Base-by-base conservation (phyloP, 23 tunicate species). In the Corella eumyota region DNA sequence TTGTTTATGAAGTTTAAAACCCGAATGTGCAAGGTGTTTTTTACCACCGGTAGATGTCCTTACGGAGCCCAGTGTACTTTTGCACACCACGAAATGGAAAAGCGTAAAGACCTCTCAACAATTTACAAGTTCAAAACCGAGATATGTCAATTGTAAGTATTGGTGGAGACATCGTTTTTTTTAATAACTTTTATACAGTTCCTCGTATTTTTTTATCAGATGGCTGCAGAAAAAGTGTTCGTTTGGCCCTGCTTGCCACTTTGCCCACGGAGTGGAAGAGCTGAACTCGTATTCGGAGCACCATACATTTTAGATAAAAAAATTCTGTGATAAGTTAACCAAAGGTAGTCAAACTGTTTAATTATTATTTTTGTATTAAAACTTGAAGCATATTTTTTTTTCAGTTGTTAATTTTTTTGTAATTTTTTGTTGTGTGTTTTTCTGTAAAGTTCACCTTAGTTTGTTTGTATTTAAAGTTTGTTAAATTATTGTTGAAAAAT, bases 61-160 rank as follows among this genome's bases (percentile, higher is more conserved):
- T 90, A 90, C 44, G 97, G 97, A 44, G 82, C 61, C 33, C 90
- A 74, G 31, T 90, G 97, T 56, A 78, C 81, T 1, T 90, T 90
- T 56, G 86, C 97, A n/a, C 97, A 90, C 71, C 27, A 53, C 29
- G 61, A 74, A 34, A 35, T 29, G 21, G 92, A 82, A 49, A 57
- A 64, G 26, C 72, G 92, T 36, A 67, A 58, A 44, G 92, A 82
- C 56, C 67, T 82, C 22, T 82, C 92, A 15, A 73, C 64, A 3
- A 66, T 82, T 6, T 82, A 82, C 81, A 82, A 82, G 71, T 82
- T 70, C 32, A 82, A 82, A 44, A 82, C 92, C 19, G 92, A 82
- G 64, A 51, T 82, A 6, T 82, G 92, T 48, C 72, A 68, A 25
- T 60, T 67, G 92, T 82, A 62, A 82, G 92, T 82, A 1, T 2